Evolutionary conservation across 2,113 vertebrate species (phyloP), one percentile per base, ranked within the genome.

Genomic region (Nannospalax galili): DNA sequence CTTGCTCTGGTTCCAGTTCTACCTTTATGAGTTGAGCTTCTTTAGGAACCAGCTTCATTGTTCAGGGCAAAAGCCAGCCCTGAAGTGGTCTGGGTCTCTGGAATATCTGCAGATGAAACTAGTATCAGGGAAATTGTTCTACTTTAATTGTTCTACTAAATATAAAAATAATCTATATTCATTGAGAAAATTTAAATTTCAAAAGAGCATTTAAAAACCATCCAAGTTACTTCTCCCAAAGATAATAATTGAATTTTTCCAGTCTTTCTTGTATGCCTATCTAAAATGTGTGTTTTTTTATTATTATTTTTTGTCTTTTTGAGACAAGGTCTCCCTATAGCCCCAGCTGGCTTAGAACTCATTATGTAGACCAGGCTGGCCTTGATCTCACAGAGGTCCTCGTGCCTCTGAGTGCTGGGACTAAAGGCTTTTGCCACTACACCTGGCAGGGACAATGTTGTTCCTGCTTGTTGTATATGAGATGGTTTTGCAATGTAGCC

Each of bases 171-270:
- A 78, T 37, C 48, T 28, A 60, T 67, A 58, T 69, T 91, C 32
- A 20, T 17, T 77, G 17, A 60, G 48, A 67, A 40, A 69, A 78
- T 62, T 75, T 67, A 79, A 67, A 17, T 37, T 75, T 52, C 32
- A 60, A 90, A 80, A 80, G 73, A 94, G 32, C 62, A 74, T 35
- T 88, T 91, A 70, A 16, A 92, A 84, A 56, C 77, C 37, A 84
- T n/a, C 7, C 40, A 37, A 15, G 28, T 52, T 32, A 81, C 12
- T 4, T 52, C 11, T 73, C 37, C n/a, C 45, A 85, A 94, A 77
- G 28, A 35, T 64, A 90, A 45, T 37, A n/a, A 62, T 30, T 73
- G 22, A 52, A n/a, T 91, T 75, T 84, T 70, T 74, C 19, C 19
- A 45, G 40, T 70, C n/a, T 88, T 77, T 95, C 73, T 42, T 35